These are phyloP conservation scores for Crotophaga sulcirostris DNA, from an alignment of 2,113 vertebrate genomes.

Conservation along the genomic window DNA sequence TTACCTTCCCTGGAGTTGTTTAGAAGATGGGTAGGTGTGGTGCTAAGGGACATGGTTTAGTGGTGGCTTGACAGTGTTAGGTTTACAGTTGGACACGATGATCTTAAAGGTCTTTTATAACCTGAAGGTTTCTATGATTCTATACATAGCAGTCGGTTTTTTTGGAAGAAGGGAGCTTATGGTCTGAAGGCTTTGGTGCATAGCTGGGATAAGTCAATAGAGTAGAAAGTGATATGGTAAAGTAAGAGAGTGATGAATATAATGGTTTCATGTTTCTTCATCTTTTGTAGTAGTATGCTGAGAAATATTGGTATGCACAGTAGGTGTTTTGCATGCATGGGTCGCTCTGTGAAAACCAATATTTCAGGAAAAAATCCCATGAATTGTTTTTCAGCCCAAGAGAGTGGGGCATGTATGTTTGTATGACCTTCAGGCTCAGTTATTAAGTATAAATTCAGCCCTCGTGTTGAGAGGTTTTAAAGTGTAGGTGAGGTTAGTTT, in stretches of 20 bases:
- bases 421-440: neutral
- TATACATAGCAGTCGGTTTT: neutral
- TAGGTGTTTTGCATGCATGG: neutral
- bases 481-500: rapidly evolving
- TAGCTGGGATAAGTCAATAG: neutral
- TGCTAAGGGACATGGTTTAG: neutral
- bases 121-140: neutral
- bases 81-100: neutral
- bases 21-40: neutral
- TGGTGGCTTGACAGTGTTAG: neutral
- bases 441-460: neutral
- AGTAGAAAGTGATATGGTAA: neutral
- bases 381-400: neutral
- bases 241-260: neutral
- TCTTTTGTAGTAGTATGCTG: neutral
- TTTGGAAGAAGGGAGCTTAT: neutral
- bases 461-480: neutral
- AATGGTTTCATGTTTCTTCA: neutral
- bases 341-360: neutral
- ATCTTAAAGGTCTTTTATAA: neutral
- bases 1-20: neutral
- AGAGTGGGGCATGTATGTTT: neutral
- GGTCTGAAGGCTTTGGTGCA: neutral
- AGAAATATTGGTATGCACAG: neutral
- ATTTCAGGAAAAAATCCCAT: neutral